A percentile compares a stretch with the other conserved stretches of the same genome.
phyloP scores from a whole-genome alignment of 2,113 vertebrate species.

The Dromiciops gliroides region DNA sequence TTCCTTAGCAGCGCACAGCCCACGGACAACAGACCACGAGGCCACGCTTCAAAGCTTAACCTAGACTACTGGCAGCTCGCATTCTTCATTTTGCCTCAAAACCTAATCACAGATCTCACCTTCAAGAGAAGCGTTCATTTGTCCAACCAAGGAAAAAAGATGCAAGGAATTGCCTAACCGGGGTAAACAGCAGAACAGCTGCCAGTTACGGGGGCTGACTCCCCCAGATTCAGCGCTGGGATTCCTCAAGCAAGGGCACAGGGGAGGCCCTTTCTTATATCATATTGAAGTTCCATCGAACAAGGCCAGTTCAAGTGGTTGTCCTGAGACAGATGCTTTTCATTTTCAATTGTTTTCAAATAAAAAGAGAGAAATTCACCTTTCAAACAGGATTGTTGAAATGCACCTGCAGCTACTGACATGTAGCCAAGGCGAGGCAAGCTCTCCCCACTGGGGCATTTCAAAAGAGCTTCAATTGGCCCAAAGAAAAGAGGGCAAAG shows the following conservation, averaged over 20 bases:
- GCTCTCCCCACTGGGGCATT: constrained; percentile 71
- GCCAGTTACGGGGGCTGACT: constrained; percentile 25
- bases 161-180: constrained; percentile 57
- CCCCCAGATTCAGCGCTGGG: constrained; percentile 46
- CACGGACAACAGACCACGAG: neutral
- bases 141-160: constrained; percentile 59
- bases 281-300: constrained; percentile 58
- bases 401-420: constrained; percentile 69
- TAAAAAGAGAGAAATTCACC: constrained; percentile 71
- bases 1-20: constrained; percentile 32
- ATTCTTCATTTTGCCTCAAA: constrained; percentile 29
- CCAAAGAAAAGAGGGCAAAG: constrained; percentile 74
- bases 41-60: constrained; percentile 20
- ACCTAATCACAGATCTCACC: constrained; percentile 19
- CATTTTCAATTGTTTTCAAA: constrained; percentile 79
- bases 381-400: constrained; percentile 76
- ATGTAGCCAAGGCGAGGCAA: constrained; percentile 66
- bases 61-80: neutral
- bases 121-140: constrained; percentile 45
- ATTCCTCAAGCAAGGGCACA: constrained; percentile 64
- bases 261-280: constrained; percentile 62
- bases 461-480: constrained; percentile 74
- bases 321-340: constrained; percentile 71
- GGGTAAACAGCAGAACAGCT: constrained; percentile 55
- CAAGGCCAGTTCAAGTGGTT: constrained; percentile 58